Base-by-base conservation (phyloP, 2,888 invertebrate species). In the Strigamia maritima region DNA sequence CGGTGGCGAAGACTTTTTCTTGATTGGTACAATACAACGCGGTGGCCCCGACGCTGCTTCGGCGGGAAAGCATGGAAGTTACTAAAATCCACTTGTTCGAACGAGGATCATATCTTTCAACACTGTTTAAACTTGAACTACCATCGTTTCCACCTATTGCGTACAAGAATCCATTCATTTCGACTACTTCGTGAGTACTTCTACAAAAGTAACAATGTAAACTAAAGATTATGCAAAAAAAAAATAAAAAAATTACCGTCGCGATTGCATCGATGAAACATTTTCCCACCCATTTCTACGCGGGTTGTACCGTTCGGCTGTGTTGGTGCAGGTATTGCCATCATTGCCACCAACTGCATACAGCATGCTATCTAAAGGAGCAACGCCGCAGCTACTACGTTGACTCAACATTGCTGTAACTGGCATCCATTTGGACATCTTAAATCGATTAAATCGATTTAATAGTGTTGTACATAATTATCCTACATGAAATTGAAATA, bases 121-220 rank as follows among this genome's bases (percentile, higher is more conserved):
- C 90, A 0, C 91, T 90, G 84, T 91, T 91, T 19, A 92, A 86
- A 81, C 91, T 91, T 3, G 90, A 90, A 80, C 90, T 90, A 26
- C 92, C 91, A 83, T 92, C 91, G 82, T 91, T 91, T 31, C 91
- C 92, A 31, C 92, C 92, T 49, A 92, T 84, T 0, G 91, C 90
- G 82, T 90, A 90, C 31, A 92, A 86, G 78, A 86, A 87, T 8
- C 89, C 90, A 80, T 90, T 90, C 80, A 91, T 89, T 79, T 89
- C 89, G 0, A 91, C 90, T 14, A 91, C 89, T 86, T 91, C 91
- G 82, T 91, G 91, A 0, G 91, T 91, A 31, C 91, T 91, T 83
- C 91, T 90, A 83, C 14, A 14, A 7, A 70, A 14, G n/a, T n/a
- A n/a, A n/a, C n/a, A n/a, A n/a, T n/a, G n/a, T n/a, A n/a, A n/a